Conservation (phyloP, 2,113 vertebrate species). For the Callorhinus ursinus region DNA sequence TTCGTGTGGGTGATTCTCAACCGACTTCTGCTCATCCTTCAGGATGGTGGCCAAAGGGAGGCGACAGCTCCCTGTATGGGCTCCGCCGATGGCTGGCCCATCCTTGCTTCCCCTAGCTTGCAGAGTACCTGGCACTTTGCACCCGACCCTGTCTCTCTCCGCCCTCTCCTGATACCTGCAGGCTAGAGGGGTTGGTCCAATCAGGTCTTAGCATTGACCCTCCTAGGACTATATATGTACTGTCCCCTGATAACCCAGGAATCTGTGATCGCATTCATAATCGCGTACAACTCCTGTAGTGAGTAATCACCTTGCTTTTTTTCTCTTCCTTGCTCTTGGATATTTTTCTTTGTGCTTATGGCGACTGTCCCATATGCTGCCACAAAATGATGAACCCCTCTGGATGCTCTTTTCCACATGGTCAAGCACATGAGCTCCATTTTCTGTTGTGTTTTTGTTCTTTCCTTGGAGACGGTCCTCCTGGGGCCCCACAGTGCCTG, state of each 20-base stretch:
- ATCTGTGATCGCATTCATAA: not conserved
- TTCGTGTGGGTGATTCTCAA: not conserved
- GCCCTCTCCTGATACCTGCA: not conserved
- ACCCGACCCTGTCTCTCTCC: accelerated
- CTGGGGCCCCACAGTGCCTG: not conserved
- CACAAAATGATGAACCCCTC: not conserved
- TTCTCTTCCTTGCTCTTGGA: not conserved
- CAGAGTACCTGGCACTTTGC: too few relatives aligned
- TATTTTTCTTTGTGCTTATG: not conserved
- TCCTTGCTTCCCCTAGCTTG: not conserved
- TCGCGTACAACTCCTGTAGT: not conserved
- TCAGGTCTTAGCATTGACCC: not conserved
- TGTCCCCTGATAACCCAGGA: not conserved
- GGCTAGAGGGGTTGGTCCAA: too few relatives aligned
- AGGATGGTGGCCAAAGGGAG: not conserved
- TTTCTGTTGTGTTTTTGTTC: not conserved
- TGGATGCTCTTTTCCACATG: not conserved
- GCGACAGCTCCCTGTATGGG: not conserved
- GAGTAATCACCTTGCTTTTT: not conserved
- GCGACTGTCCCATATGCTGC: not conserved
- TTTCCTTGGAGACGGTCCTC: not conserved
- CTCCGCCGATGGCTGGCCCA: accelerated
- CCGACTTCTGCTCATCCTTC: not conserved
- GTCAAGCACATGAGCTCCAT: not conserved
- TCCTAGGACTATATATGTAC: not conserved